Evolutionary conservation across 2,113 vertebrate genomes (phyloP).

Genomic region (Irena cyanogastra): DNA sequence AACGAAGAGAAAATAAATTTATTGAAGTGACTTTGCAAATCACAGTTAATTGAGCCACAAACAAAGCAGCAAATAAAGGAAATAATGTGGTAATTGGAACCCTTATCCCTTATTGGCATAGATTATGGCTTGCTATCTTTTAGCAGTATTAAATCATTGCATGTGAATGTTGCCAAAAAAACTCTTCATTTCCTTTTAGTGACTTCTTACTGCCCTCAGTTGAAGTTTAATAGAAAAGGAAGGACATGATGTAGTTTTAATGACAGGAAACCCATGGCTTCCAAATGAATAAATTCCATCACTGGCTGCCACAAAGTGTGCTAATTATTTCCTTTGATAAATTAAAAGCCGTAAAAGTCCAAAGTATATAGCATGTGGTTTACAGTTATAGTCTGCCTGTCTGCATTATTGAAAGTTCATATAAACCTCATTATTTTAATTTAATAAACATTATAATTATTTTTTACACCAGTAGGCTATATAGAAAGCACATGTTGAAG

Average conservation of each 20-base stretch:
- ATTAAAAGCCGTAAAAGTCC: slow-evolving; percentile 81
- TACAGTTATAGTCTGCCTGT: slow-evolving; percentile 78
- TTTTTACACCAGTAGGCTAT: slow-evolving; percentile 49
- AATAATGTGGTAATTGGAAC: slow-evolving; percentile 68
- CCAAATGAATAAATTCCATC: slow-evolving; percentile 88
- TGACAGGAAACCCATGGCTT: slow-evolving; percentile 84
- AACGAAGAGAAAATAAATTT: slow-evolving; percentile 46
- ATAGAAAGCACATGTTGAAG: slow-evolving; percentile 54
- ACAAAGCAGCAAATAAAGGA: slow-evolving; percentile 70
- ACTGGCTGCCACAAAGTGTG: slow-evolving; percentile 81
- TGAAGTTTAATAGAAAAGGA: slow-evolving; percentile 87
- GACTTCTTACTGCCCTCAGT: slow-evolving; percentile 83
- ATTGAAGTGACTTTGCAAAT: slow-evolving; percentile 63
- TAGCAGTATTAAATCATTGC: slow-evolving; percentile 81
- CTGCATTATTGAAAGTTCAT: slow-evolving; percentile 68
- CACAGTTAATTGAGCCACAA: slow-evolving; percentile 65
- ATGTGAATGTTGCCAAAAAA: slow-evolving; percentile 77
- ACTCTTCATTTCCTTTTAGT: slow-evolving; percentile 85
- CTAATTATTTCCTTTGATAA: slow-evolving; percentile 90
- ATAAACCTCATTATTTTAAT: slow-evolving; percentile 72
- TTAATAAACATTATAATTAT: slow-evolving; percentile 67
- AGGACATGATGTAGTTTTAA: slow-evolving; percentile 87
- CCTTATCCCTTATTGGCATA: slow-evolving; percentile 71
- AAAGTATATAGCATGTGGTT: slow-evolving; percentile 72
- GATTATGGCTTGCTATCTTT: slow-evolving; percentile 75